A percentile compares a stretch with the other conserved stretches of the same genome.
These are phyloP conservation scores for Spilarctia lutea DNA, from an alignment of 2,888 invertebrate genomes.

Conservation along the genomic window DNA sequence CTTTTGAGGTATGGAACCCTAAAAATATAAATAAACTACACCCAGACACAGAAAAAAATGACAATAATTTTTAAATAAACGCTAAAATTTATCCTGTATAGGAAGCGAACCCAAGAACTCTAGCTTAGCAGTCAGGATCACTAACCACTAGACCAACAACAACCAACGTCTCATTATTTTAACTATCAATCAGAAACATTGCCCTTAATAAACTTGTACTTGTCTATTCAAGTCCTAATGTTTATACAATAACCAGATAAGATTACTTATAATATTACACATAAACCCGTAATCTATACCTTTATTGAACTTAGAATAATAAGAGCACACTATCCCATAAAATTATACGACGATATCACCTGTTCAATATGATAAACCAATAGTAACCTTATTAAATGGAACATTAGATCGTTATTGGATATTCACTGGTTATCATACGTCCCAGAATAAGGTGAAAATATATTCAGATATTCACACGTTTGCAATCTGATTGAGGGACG, in stretches of 20 bases:
- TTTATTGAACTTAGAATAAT: slow-evolving; percentile 54
- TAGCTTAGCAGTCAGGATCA: too few species aligned
- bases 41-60: too few species aligned
- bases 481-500: slow-evolving; percentile 39
- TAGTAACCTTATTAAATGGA: slow-evolving; percentile 43
- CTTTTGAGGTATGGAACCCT: too few species aligned
- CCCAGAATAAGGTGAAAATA: slow-evolving; percentile 40
- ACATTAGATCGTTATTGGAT: slow-evolving; percentile 44
- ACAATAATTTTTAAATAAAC: too few species aligned
- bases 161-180: too few species aligned
- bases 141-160: too few species aligned
- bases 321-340: slow-evolving; percentile 51
- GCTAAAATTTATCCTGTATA: too few species aligned
- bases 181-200: too few species aligned
- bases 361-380: slow-evolving; percentile 41
- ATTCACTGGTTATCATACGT: slow-evolving; percentile 34
- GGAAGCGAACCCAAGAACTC: too few species aligned
- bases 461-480: slow-evolving; percentile 30
- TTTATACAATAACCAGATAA: slow-evolving; percentile 1
- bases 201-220: too few species aligned
- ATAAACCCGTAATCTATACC: slow-evolving; percentile 39
- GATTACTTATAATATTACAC: slow-evolving; percentile 34
- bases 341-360: slow-evolving; percentile 52
- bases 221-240: neutral
- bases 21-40: too few species aligned